A percentile compares a stretch with the other conserved stretches of the same genome.
phyloP scores from a whole-genome alignment of 2,113 vertebrate species.

The Damaliscus lunatus region DNA sequence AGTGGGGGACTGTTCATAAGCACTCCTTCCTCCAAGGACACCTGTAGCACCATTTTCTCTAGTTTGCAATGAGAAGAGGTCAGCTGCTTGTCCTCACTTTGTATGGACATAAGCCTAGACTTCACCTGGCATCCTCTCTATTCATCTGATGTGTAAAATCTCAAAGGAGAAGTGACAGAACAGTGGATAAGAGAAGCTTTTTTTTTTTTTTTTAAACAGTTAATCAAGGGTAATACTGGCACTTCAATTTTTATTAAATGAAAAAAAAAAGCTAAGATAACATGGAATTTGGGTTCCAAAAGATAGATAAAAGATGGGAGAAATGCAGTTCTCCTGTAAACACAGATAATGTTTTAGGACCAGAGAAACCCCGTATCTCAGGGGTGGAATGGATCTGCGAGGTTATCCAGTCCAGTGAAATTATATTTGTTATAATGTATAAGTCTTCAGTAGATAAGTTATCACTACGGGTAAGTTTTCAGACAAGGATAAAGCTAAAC shows the following conservation, averaged over 20 bases:
- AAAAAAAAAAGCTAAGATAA: slow-evolving; percentile 14
- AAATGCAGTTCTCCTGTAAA: neutral
- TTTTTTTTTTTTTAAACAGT: neutral
- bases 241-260: neutral
- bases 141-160: neutral
- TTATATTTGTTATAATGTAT: slow-evolving; percentile 20
- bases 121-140: neutral
- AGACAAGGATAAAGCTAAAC: neutral
- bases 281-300: neutral
- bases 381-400: neutral
- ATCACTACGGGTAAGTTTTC: neutral
- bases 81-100: neutral
- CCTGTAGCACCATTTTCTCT: neutral
- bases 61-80: neutral
- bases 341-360: slow-evolving; percentile 15
- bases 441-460: neutral
- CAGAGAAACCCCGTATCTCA: neutral
- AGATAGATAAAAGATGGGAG: neutral
- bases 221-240: neutral
- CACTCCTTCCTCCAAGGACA: rapidly evolving
- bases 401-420: slow-evolving; percentile 13
- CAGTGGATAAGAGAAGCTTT: neutral
- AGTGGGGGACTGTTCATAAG: neutral
- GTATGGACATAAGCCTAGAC: neutral
- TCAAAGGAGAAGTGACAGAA: neutral